phyloP scores from a whole-genome alignment of 2,113 vertebrate species.

The Syngnathoides biaculeatus region DNA sequence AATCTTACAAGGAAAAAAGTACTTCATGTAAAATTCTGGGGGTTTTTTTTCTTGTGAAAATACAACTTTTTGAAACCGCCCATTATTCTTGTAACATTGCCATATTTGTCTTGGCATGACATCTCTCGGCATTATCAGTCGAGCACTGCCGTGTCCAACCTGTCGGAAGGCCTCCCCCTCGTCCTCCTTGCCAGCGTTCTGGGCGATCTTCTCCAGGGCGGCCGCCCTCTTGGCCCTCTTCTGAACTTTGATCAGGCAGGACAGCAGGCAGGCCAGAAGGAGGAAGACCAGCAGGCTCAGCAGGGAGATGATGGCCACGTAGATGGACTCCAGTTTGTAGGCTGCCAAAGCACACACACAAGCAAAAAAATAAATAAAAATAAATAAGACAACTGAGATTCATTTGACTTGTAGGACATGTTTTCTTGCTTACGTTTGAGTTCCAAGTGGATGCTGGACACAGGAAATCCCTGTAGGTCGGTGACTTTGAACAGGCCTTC shows the following conservation, averaged over 20 bases:
- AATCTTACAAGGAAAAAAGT: too few species aligned
- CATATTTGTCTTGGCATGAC: neutral
- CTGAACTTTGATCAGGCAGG: slow-evolving; percentile 74
- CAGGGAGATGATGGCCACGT: slow-evolving; percentile 73
- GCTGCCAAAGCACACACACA: slow-evolving; percentile 43
- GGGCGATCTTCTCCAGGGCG: slow-evolving; percentile 69
- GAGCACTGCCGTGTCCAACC: slow-evolving; percentile 46
- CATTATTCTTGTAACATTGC: neutral
- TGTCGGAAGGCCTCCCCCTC: slow-evolving; percentile 76
- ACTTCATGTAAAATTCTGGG: too few species aligned
- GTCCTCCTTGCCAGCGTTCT: slow-evolving; percentile 71
- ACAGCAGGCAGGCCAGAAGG: slow-evolving; percentile 73
- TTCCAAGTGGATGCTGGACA: slow-evolving; percentile 60
- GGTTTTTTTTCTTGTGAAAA: too few species aligned
- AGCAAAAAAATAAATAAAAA: too few species aligned
- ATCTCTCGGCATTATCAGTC: neutral
- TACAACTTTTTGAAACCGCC: too few species aligned
- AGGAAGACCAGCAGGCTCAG: slow-evolving; percentile 71
- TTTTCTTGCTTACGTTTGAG: slow-evolving; percentile 53
- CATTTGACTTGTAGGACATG: slow-evolving; percentile 6
- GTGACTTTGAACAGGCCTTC: slow-evolving; percentile 59
- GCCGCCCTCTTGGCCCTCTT: slow-evolving; percentile 70
- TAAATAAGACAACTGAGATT: slow-evolving; percentile 40
- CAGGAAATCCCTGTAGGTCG: slow-evolving; percentile 59
- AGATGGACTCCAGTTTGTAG: slow-evolving; percentile 65